Conservation (phyloP, 1,140 invertebrate species). For the Hycleus phaleratus region DNA sequence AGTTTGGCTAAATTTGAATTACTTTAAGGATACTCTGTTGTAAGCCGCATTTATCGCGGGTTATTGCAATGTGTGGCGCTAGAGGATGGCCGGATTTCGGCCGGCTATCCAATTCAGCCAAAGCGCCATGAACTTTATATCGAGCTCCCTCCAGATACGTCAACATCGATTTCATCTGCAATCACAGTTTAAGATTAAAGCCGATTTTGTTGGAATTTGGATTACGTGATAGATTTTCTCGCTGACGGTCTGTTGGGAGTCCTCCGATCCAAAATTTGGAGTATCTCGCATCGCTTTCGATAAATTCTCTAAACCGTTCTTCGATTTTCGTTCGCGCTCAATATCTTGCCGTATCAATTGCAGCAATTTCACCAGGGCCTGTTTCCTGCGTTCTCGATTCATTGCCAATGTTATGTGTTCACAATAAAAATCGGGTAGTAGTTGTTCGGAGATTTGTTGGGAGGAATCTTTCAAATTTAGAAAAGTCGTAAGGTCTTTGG, state of each 20-base stretch:
- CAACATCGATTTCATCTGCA: constrained; percentile 84
- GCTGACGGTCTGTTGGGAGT: constrained; percentile 84
- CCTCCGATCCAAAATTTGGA: constrained; percentile 81
- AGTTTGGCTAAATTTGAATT: constrained; percentile 1
- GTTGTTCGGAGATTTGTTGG: constrained; percentile 58
- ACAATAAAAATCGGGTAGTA: constrained; percentile 89
- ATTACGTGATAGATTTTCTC: constrained; percentile 85
- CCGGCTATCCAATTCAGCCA: constrained; percentile 73
- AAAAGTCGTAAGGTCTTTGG: constrained; percentile 63
- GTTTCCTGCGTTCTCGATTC: constrained; percentile 82
- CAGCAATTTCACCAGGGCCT: constrained; percentile 72
- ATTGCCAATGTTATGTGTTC: constrained; percentile 89
- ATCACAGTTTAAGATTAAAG: constrained; percentile 3
- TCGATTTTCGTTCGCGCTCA: constrained; percentile 75
- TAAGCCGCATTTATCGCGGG: constrained; percentile 81
- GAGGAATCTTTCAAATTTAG: constrained; percentile 51
- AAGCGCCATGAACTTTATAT: constrained; percentile 74
- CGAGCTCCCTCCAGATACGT: constrained; percentile 85
- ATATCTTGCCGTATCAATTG: constrained; percentile 78
- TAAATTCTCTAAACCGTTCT: constrained; percentile 80
- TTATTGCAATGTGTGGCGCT: constrained; percentile 75
- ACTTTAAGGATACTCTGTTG: constrained; percentile 81
- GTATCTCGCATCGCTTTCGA: constrained; percentile 84
- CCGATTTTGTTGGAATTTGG: constrained; percentile 4
- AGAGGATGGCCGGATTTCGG: constrained; percentile 70